Evolutionary conservation across 1,140 invertebrate species (phyloP).

Genomic region (Acromyrmex charruanus): DNA sequence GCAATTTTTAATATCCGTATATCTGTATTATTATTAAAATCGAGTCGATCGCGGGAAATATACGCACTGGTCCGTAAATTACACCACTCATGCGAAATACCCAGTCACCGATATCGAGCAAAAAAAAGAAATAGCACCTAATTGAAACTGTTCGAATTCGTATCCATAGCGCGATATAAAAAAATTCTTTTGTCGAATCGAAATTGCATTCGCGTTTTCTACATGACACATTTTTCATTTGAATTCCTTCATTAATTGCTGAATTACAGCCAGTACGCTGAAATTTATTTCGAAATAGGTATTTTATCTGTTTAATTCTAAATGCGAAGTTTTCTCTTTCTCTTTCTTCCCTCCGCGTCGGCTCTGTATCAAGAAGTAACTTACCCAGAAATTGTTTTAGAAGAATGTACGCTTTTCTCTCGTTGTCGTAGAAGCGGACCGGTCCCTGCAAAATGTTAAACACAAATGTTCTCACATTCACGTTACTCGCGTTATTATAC

Average conservation of each 20-base stretch:
- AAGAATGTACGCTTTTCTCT: constrained; percentile 96
- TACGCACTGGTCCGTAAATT: neutral
- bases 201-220: neutral
- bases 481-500: constrained; percentile 15
- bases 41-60: neutral
- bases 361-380: neutral
- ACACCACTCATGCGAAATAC: neutral
- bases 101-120: neutral
- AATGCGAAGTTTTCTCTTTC: neutral
- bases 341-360: no score
- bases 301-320: neutral
- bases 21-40: neutral
- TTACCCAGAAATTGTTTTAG: constrained; percentile 95
- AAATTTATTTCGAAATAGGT: constrained; percentile 3
- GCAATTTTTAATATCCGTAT: neutral
- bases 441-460: constrained; percentile 90
- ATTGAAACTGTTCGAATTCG: neutral
- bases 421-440: constrained; percentile 98
- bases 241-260: neutral
- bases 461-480: neutral
- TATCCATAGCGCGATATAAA: neutral
- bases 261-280: no score
- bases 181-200: neutral
- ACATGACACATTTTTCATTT: neutral
- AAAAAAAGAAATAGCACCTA: neutral